Percentiles rank a stretch among this genome's conserved stretches.
Evolutionary conservation across 2,888 invertebrate species (phyloP).

Genomic region (Epistrophella euchroma): DNA sequence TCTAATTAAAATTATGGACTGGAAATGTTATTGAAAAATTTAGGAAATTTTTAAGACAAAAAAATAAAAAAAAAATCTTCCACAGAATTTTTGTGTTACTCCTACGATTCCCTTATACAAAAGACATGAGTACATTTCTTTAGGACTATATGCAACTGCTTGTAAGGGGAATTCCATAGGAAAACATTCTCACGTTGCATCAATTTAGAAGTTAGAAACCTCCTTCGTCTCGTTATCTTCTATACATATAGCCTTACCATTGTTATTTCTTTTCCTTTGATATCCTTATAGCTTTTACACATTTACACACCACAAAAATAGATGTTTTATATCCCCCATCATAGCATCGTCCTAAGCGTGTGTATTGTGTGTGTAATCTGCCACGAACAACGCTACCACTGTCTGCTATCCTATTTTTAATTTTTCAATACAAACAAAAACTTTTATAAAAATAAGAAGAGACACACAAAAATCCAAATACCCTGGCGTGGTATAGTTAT

Average conservation of each 20-base stretch:
- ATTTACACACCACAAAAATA: slow-evolving; percentile 26
- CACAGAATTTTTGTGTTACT: not conserved
- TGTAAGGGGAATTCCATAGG: slow-evolving; percentile 21
- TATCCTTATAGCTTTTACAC: not conserved
- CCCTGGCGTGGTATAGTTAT: not conserved
- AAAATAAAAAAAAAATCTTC: no score
- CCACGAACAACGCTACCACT: slow-evolving; percentile 38
- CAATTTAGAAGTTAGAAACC: slow-evolving; percentile 65
- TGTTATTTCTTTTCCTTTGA: not conserved
- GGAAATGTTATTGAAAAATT: no score
- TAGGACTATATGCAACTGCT: slow-evolving; percentile 31
- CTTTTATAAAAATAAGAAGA: not conserved
- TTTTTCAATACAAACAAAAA: slow-evolving; percentile 44
- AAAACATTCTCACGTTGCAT: slow-evolving; percentile 73
- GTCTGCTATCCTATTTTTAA: slow-evolving; percentile 70
- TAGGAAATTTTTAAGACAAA: no score
- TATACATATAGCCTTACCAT: not conserved
- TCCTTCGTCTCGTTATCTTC: slow-evolving; percentile 10
- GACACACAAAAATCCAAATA: slow-evolving; percentile 15
- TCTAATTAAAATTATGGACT: no score
- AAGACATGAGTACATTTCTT: not conserved
- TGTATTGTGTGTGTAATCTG: slow-evolving; percentile 58
- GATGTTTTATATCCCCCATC: slow-evolving; percentile 34
- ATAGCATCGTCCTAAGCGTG: slow-evolving; percentile 32
- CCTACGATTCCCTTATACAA: not conserved